A percentile compares a stretch with the other conserved stretches of the same genome.
Evolutionary conservation across 2,888 invertebrate species (phyloP).

Genomic region (Electrophaes corylata): DNA sequence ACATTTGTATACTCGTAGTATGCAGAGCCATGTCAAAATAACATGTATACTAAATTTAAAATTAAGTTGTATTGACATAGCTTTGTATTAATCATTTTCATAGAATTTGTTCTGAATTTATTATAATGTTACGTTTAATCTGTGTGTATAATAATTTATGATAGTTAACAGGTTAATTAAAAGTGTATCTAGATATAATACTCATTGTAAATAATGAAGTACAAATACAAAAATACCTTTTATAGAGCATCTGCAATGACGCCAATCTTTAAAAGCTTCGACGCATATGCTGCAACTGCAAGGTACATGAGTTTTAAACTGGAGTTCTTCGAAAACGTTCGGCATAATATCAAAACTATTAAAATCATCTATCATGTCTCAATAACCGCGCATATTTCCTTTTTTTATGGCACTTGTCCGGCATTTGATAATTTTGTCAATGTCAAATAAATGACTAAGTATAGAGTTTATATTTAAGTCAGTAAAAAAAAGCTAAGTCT

Average conservation of each 20-base stretch:
- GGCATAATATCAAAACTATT: too few relatives aligned
- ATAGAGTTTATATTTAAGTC: too few relatives aligned
- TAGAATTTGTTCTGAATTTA: slow-evolving; percentile 5
- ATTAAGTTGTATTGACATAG: slow-evolving; percentile 3
- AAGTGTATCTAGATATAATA: slow-evolving; percentile 33
- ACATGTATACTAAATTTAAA: background rate
- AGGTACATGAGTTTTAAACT: too few relatives aligned
- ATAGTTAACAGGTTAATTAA: slow-evolving; percentile 10
- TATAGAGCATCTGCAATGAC: slow-evolving; percentile 10
- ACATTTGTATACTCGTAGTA: slow-evolving; percentile 3
- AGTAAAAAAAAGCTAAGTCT: too few relatives aligned
- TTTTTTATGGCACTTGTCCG: too few relatives aligned
- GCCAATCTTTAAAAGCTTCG: background rate
- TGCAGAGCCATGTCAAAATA: background rate
- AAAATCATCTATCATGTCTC: too few relatives aligned
- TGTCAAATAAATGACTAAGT: too few relatives aligned
- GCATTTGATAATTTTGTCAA: too few relatives aligned
- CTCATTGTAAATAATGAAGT: slow-evolving; percentile 37
- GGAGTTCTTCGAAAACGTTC: too few relatives aligned
- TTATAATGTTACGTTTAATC: slow-evolving; percentile 21
- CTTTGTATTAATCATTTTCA: background rate
- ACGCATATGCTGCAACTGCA: too few relatives aligned
- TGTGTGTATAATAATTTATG: slow-evolving; percentile 24
- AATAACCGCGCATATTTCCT: too few relatives aligned
- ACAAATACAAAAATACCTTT: slow-evolving; percentile 35